Evolutionary conservation across 2,113 vertebrate genomes (phyloP), one percentile per base, ranked within the genome.

Genomic region (Echinops telfairi): DNA sequence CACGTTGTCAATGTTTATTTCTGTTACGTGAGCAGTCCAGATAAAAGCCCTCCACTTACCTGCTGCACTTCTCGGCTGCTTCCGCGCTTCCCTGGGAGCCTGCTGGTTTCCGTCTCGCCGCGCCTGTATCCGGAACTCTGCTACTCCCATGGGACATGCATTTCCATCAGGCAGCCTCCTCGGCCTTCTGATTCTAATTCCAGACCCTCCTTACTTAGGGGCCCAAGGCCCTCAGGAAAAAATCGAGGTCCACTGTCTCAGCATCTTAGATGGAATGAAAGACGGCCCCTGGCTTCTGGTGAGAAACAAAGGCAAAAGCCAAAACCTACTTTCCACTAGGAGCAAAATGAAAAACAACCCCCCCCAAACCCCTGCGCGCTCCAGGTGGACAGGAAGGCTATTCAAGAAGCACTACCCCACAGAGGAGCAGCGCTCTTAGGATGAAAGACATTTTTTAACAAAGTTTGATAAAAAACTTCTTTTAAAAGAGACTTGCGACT

Each of bases 401-500:
- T 36, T 31, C 43, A 33, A 53, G 27, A 68, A 90, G 92, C 31
- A 11, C 31, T 92, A 12, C 29, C 1, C 0, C 1, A 92, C 27
- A 68, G 1, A 78, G 64, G 70, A 90, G 90, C 2, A 11, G 87
- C 58, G 12, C 0, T 2, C 23, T 93, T 31, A 27, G 60, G 73
- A 62, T 15, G 19, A 31, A 25, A 16, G n/a, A 14, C 43, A 83
- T 3, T 25, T 87, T 79, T 78, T 84, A 66, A 25, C 76, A 25
- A 80, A 14, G 66, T 5, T 58, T 33, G 60, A 19, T 29, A 75
- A 38, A 11, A 11, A 12, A 87, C 33, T 3, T 8, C 25, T 90
- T 92, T 38, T 5, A 71, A 84, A 83, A 73, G 83, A 82, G 77
- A 73, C 6, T 57, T 23, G 66, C 85, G 91, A 71, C 10, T 80